Evolutionary conservation across 2,113 vertebrate genomes (phyloP).

Genomic region (Crocuta crocuta): DNA sequence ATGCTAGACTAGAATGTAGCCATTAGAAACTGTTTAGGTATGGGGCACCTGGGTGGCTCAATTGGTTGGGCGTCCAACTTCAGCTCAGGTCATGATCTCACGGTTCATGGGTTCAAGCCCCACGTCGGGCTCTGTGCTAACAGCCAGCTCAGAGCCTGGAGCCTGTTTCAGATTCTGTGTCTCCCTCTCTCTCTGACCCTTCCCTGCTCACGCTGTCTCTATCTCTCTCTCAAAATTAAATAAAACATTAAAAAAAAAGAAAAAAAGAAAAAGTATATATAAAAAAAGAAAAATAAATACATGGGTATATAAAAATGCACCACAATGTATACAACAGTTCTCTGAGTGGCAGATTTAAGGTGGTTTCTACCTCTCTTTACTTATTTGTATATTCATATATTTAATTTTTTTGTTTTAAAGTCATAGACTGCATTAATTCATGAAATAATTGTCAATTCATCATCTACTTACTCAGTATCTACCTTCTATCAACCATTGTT

Average conservation of each 20-base stretch:
- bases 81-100: too few species aligned
- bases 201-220: too few species aligned
- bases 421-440: neutral
- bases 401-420: constrained; percentile 11
- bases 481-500: neutral
- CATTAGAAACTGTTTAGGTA: neutral
- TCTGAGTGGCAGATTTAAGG: neutral
- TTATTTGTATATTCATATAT: neutral
- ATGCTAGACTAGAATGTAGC: neutral
- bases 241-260: too few species aligned
- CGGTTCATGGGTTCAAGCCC: too few species aligned
- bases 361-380: neutral
- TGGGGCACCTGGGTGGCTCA: too few species aligned
- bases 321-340: neutral
- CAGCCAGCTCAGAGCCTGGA: too few species aligned
- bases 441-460: neutral
- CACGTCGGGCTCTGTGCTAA: too few species aligned
- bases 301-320: neutral
- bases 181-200: too few species aligned
- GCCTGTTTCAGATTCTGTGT: too few species aligned
- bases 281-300: neutral
- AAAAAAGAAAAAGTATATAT: too few species aligned
- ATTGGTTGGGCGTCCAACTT: too few species aligned
- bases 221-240: too few species aligned
- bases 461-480: neutral